Percentiles rank a stretch among this genome's conserved stretches.
These are phyloP conservation scores for Elephantulus edwardii DNA, from an alignment of 2,113 vertebrate genomes.

Conservation along the genomic window DNA sequence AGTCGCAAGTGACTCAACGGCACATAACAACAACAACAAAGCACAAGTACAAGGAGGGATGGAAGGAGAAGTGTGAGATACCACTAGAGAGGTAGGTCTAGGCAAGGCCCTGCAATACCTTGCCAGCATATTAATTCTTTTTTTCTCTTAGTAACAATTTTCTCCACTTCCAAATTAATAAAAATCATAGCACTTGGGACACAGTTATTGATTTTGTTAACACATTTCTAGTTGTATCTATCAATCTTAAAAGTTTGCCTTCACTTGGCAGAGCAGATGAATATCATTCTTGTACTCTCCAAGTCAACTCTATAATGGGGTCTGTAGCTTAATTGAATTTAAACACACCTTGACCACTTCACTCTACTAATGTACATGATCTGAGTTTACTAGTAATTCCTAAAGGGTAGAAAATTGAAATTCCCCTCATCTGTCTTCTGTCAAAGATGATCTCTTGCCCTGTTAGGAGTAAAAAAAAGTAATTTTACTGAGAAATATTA, in stretches of 20 bases:
- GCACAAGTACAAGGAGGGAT: neutral
- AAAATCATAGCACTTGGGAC: neutral
- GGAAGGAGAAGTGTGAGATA: neutral
- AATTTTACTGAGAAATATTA: neutral
- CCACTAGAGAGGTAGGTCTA: neutral
- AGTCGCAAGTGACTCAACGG: too few relatives aligned
- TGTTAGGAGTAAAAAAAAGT: neutral
- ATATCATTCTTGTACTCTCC: neutral
- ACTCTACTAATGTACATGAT: neutral
- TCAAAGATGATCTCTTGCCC: neutral
- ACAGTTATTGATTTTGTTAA: constrained; percentile 38
- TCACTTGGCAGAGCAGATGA: constrained; percentile 19
- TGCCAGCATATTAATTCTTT: neutral
- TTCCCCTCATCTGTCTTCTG: neutral
- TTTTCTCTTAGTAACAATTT: constrained; percentile 45
- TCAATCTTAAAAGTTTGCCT: constrained; percentile 41
- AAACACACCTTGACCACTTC: neutral
- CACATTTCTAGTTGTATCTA: neutral
- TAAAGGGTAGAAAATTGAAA: constrained; percentile 16
- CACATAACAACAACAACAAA: too few relatives aligned
- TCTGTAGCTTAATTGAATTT: constrained; percentile 43
- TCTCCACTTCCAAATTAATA: constrained; percentile 48
- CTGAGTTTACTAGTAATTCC: neutral
- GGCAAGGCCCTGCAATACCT: neutral
- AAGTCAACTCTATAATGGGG: constrained; percentile 11